These are phyloP conservation scores for Drosophila conformis DNA, from an alignment of 2,888 invertebrate genomes.

Conservation along the genomic window DNA sequence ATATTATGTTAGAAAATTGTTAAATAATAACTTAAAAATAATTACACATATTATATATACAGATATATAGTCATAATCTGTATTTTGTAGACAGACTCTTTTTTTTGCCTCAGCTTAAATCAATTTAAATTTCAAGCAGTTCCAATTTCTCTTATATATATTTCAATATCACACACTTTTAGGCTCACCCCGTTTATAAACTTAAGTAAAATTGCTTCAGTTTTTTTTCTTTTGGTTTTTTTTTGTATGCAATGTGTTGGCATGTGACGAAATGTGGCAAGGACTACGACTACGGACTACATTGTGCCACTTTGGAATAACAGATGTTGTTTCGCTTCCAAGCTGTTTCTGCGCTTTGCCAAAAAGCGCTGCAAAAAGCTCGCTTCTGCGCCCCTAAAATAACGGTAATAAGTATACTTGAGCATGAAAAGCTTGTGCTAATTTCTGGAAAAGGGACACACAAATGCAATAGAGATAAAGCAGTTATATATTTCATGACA, in stretches of 20 bases:
- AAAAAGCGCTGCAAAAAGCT: slow-evolving; percentile 37
- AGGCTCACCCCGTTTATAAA: slow-evolving; percentile 42
- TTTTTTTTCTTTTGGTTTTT: slow-evolving; percentile 23
- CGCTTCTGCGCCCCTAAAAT: slow-evolving; percentile 48
- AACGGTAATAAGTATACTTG: slow-evolving; percentile 12
- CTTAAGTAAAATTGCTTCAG: slow-evolving; percentile 54
- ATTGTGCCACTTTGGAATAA: slow-evolving; percentile 78
- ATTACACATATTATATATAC: not conserved
- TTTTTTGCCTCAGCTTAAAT: not conserved
- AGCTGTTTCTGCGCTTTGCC: slow-evolving; percentile 38
- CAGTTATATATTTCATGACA: not conserved
- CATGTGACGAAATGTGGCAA: slow-evolving; percentile 56
- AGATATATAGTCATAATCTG: not conserved
- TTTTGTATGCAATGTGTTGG: slow-evolving; percentile 54
- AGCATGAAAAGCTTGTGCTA: slow-evolving; percentile 2
- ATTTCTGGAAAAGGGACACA: not conserved
- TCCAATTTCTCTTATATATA: not conserved
- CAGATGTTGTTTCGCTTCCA: slow-evolving; percentile 74
- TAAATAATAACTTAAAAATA: not conserved
- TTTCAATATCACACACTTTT: not conserved
- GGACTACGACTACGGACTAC: slow-evolving; percentile 62
- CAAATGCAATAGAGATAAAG: not conserved
- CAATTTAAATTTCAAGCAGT: not conserved
- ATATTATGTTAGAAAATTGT: not conserved
- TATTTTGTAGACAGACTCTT: not conserved